Evolutionary conservation across 2,888 invertebrate genomes (phyloP).

Genomic region (Oscheius sp.): DNA sequence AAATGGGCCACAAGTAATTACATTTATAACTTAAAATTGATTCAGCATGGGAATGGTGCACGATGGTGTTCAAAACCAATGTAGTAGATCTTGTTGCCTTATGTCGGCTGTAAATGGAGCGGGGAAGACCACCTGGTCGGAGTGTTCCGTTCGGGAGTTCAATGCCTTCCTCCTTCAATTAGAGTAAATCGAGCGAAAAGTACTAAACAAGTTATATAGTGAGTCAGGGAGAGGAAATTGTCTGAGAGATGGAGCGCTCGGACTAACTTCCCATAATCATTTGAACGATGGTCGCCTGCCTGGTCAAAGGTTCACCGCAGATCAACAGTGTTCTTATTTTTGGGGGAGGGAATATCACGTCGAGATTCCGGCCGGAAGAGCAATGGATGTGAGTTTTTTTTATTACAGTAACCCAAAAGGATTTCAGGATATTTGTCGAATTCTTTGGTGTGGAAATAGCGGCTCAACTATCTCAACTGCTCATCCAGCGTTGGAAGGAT

Average conservation of each 20-base stretch:
- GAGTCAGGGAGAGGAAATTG: slow-evolving; percentile 68
- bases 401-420: not conserved
- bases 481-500: slow-evolving; percentile 70
- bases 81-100: slow-evolving; percentile 65
- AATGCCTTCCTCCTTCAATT: slow-evolving; percentile 68
- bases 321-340: slow-evolving; percentile 70
- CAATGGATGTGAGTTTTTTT: slow-evolving; percentile 51
- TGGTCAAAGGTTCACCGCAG: slow-evolving; percentile 69
- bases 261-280: slow-evolving; percentile 62
- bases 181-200: slow-evolving; percentile 53
- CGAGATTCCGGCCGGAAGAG: slow-evolving; percentile 67
- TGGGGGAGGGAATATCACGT: slow-evolving; percentile 69
- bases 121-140: slow-evolving; percentile 70
- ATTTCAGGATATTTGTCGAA: slow-evolving; percentile 67
- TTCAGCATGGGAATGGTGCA: slow-evolving; percentile 71
- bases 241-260: slow-evolving; percentile 60
- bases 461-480: slow-evolving; percentile 70
- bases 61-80: slow-evolving; percentile 70
- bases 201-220: too few species aligned
- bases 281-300: slow-evolving; percentile 59
- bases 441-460: slow-evolving; percentile 70
- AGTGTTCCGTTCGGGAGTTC: slow-evolving; percentile 68
- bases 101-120: slow-evolving; percentile 71
- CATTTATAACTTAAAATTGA: not conserved
- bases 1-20: slow-evolving; percentile 70